Base-by-base conservation (phyloP, 2,888 invertebrate genomes). In the Lepidocyrtinus sp. region DNA sequence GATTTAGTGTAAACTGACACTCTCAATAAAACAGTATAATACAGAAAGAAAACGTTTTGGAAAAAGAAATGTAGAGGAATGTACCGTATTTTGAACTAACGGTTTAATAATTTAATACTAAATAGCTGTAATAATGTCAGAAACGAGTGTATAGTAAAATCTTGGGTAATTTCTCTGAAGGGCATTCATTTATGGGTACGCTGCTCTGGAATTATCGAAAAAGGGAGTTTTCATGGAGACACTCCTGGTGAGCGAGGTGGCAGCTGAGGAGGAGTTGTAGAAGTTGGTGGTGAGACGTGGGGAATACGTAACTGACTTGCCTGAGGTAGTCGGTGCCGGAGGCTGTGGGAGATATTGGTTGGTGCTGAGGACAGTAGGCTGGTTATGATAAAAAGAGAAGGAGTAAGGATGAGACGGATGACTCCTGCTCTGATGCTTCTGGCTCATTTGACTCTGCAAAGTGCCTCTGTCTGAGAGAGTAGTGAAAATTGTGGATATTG, bases 401-500 rank as follows among this genome's bases (percentile, higher is more conserved):
- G 74, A 71, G 46, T 75, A 76, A 1, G 81, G 72, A 55, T 75
- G 76, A 71, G 77, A 55, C 15, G 68, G 68, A 46, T 68, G 75
- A 27, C 64, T 72, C 46, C 68, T 65, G 19, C 61, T 59, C n/a
- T 55, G 64, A 77, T 83, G 73, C 69, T 86, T 85, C 68, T 87
- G 86, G 82, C 86, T 87, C 70, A 85, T 83, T 36, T 86, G 85
- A 65, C 85, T 86, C 50, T 84, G 84, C 36, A 85, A 75, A 45
- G 83, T 84, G 1, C 86, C 86, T 9, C 86, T 85, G 88, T 87
- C 87, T 25, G 86, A 87, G 22, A 87, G 82, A 19, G 86, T 87
- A n/a, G 87, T 87, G 73, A 87, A 87, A 25, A 87, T 87, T 12
- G 87, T 87, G 7, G 87, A 87, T 59, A 87, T 87, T 24, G 87